Conservation (phyloP, 2,797 vertebrate species). For the Sarcophilus harrisii region DNA sequence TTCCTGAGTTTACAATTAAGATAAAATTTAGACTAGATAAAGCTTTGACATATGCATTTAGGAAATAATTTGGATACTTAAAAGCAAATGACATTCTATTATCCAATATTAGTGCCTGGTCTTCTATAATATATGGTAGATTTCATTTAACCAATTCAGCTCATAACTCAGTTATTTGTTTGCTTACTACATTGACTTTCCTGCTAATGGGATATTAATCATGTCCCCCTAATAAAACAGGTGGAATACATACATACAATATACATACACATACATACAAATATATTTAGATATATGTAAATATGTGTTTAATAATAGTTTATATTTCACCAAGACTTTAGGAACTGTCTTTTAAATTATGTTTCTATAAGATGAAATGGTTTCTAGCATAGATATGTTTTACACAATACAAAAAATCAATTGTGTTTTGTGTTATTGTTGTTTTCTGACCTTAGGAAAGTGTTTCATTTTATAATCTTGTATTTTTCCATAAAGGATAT, state of each 20-base stretch:
- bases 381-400: background rate
- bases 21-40: slow-evolving; percentile 20
- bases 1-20: slow-evolving; percentile 17
- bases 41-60: background rate
- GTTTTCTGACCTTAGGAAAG: slow-evolving; percentile 51
- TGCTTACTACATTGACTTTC: slow-evolving; percentile 36
- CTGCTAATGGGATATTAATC: slow-evolving; percentile 63
- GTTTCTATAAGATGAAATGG: background rate
- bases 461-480: slow-evolving; percentile 58
- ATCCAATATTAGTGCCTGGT: background rate
- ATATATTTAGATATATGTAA: background rate
- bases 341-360: background rate
- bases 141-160: slow-evolving; percentile 11
- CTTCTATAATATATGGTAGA: background rate
- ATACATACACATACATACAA: background rate
- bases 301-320: background rate
- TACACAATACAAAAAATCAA: background rate
- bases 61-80: slow-evolving; percentile 13
- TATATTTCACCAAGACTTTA: background rate
- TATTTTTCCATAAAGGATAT: slow-evolving; percentile 72
- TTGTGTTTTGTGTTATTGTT: background rate
- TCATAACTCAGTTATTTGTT: slow-evolving; percentile 1
- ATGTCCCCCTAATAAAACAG: slow-evolving; percentile 33
- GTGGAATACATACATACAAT: background rate
- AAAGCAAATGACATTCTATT: slow-evolving; percentile 29